phyloP scores from a whole-genome alignment of 1,140 invertebrate genomes.

The Pectinophora gossypiella region DNA sequence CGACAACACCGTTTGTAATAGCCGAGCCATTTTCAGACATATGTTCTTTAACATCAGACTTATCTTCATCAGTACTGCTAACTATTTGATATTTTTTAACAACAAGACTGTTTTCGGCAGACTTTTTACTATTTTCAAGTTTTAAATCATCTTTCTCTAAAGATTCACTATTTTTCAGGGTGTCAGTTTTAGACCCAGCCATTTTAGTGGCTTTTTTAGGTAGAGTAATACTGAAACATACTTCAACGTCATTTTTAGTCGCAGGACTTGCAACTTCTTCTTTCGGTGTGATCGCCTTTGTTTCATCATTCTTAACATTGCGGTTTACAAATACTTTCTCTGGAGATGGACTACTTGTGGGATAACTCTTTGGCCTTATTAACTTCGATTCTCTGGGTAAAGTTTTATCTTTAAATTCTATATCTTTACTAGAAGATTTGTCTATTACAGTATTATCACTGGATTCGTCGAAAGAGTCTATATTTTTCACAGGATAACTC shows the following conservation, averaged over 20 bases:
- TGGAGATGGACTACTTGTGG: conserved; percentile 59
- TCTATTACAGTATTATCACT: conserved; percentile 24
- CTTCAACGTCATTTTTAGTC: conserved; percentile 61
- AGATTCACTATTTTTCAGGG: conserved; percentile 21
- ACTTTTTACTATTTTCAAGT: conserved; percentile 52
- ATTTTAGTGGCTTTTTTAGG: conserved; percentile 50
- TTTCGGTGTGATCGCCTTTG: conserved; percentile 24
- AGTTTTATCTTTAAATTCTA: conserved; percentile 42
- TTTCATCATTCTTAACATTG: conserved; percentile 39
- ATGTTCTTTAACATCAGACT: conserved; percentile 23
- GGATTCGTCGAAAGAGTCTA: conserved; percentile 45
- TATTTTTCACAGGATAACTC: conserved; percentile 66
- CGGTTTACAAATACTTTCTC: conserved; percentile 59
- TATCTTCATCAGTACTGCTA: conserved; percentile 29
- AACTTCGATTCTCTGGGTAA: conserved; percentile 75
- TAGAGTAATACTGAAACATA: conserved; percentile 70
- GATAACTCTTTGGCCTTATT: conserved; percentile 78
- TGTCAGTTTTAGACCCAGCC: conserved; percentile 23
- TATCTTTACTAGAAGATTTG: conserved; percentile 31
- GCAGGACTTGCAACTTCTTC: conserved; percentile 26
- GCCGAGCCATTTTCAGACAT: conserved; percentile 28
- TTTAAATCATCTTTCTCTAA: conserved; percentile 37
- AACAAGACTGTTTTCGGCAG: conserved; percentile 39
- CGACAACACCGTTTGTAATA: conserved; percentile 17
- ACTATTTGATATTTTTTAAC: conserved; percentile 65